A percentile compares a stretch with the other conserved stretches of the same genome.
Conservation (phyloP, 2,888 invertebrate genomes). For the Cataglyphis rosenhaueri region DNA sequence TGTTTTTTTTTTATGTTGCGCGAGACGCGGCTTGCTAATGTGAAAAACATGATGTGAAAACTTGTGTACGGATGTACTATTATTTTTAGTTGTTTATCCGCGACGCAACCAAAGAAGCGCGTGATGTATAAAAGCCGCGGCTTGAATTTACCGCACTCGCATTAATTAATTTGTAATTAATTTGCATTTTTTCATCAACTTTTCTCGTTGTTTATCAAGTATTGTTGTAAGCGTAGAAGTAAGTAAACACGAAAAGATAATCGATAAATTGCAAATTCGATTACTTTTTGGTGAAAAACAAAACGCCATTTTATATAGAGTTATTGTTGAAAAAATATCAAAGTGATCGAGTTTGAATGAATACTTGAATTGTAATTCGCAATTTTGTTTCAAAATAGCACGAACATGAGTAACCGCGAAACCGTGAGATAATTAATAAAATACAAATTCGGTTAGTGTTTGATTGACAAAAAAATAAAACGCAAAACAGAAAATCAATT, state of each 20-base stretch:
- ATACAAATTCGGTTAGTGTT: not conserved
- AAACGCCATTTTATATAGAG: not conserved
- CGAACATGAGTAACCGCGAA: slow-evolving; percentile 9
- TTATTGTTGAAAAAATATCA: slow-evolving; percentile 20
- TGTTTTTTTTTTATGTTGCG: not conserved
- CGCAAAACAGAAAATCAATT: slow-evolving; percentile 3
- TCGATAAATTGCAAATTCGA: slow-evolving; percentile 34
- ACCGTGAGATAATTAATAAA: slow-evolving; percentile 3
- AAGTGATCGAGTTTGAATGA: slow-evolving; percentile 34
- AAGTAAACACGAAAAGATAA: slow-evolving; percentile 29
- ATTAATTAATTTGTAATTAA: not conserved
- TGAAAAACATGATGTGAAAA: slow-evolving; percentile 47
- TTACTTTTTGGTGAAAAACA: slow-evolving; percentile 13
- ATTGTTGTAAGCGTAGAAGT: not conserved
- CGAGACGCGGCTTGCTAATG: slow-evolving; percentile 18
- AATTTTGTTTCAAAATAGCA: slow-evolving; percentile 37
- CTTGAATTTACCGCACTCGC: not conserved
- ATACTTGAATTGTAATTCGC: slow-evolving; percentile 37
- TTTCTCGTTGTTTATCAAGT: not conserved
- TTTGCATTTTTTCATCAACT: not conserved
- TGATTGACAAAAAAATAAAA: slow-evolving; percentile 9
- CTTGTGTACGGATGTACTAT: slow-evolving; percentile 12
- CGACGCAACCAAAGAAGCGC: not conserved
- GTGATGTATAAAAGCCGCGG: not conserved
- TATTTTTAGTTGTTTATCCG: slow-evolving; percentile 42